phyloP scores from a whole-genome alignment of 2,113 vertebrate genomes.

The Cryptomyrus ogoouensis region DNA sequence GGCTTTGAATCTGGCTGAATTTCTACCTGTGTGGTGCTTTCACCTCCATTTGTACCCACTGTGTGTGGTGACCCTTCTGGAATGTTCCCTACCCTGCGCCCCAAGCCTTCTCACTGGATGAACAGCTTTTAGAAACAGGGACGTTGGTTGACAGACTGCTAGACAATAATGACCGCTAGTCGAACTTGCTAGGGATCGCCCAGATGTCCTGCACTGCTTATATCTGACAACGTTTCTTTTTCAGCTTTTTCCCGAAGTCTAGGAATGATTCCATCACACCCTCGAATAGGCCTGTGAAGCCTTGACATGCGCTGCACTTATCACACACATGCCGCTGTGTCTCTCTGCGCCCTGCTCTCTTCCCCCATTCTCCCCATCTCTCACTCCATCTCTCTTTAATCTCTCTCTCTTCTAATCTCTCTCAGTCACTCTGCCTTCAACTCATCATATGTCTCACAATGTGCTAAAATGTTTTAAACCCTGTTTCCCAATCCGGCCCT shows the following conservation, averaged over 20 bases:
- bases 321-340: not conserved
- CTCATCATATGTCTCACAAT: constrained; percentile 15
- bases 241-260: not conserved
- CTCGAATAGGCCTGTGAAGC: not conserved
- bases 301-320: not conserved
- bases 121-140: not conserved
- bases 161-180: not conserved
- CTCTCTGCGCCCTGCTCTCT: not conserved
- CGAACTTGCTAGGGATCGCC: not conserved
- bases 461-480: constrained; percentile 2
- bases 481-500: not conserved
- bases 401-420: not conserved
- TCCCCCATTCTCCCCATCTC: not conserved
- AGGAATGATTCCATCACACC: not conserved
- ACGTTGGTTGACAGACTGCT: not conserved
- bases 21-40: not conserved
- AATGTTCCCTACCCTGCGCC: not conserved
- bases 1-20: not conserved
- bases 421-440: constrained; percentile 17
- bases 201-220: not conserved
- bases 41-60: not conserved
- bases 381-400: not conserved
- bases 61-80: not conserved
- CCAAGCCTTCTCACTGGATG: not conserved
- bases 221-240: not conserved